Evolutionary conservation across 1,140 invertebrate genomes (phyloP), one percentile per base, ranked within the genome.

Genomic region (Orussus abietinus): DNA sequence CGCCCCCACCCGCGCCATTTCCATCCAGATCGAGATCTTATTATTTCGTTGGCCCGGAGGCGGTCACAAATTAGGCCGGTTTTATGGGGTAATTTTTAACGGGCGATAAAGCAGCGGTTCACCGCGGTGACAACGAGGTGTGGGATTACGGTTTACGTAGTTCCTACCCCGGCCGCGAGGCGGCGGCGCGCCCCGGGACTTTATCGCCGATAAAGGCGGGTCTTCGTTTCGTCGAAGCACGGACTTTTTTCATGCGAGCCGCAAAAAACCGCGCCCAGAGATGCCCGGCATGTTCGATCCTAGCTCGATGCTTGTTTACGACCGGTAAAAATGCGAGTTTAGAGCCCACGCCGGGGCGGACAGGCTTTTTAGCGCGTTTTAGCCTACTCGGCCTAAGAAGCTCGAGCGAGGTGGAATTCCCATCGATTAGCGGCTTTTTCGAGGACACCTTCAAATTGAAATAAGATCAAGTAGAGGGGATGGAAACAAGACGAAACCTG

Each of bases 331-430:
- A 6, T 12, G 11, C 38, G 36, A 52, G 51, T 55, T 52, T 38
- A 36, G 34, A 22, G 13, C 44, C 15, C 26, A 47, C 49, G 51
- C 52, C 28, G 26, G 9, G 36, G 4, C 32, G n/a, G 40, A 47
- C 38, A 38, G 41, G 51, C 7, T 38, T 44, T 44, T 55, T 55
- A 47, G 55, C 35, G n/a, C n/a, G n/a, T n/a, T n/a, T n/a, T n/a
- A n/a, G n/a, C n/a, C n/a, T n/a, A n/a, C n/a, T n/a, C n/a, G n/a
- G n/a, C n/a, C n/a, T n/a, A n/a, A n/a, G n/a, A n/a, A n/a, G n/a
- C n/a, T n/a, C n/a, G n/a, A n/a, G n/a, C n/a, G n/a, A n/a, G n/a
- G n/a, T n/a, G n/a, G n/a, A n/a, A n/a, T n/a, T n/a, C n/a, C n/a
- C n/a, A n/a, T n/a, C n/a, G n/a, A n/a, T n/a, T n/a, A n/a, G n/a